Base-by-base conservation (phyloP, 2,113 vertebrate genomes). In the Parus major region DNA sequence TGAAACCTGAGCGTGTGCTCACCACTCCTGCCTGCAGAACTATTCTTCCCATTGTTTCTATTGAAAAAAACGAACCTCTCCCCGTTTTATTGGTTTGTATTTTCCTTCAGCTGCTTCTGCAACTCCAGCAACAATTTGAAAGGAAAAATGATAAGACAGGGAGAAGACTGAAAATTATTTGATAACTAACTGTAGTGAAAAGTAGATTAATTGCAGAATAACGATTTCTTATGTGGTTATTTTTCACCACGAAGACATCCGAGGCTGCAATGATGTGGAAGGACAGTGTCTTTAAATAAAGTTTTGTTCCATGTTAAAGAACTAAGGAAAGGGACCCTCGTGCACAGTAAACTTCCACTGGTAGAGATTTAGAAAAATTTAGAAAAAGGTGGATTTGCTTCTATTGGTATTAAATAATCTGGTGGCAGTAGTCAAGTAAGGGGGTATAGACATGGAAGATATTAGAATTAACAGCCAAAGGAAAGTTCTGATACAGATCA, bases 71-170 rank as follows among this genome's bases (percentile, higher is more conserved):
- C 9, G 41, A 75, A 29, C 35, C 6, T 46, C 5, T 0, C 7
- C 33, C 5, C 3, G 1, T 4, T 23, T 59, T n/a, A 3, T 20
- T 14, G 4, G 11, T 75, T 31, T 2, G 0, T 35, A 5, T 49
- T 90, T 86, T 75, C 41, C 20, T 82, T 72, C 56, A 33, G 6
- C 13, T 52, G 4, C 6, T 23, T 31, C 44, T 22, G 29, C n/a
- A 63, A 29, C 9, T 73, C 31, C 36, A 79, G 60, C 42, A 93
- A 44, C 5, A 69, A 27, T 61, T 68, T 3, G 12, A 16, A 70
- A 2, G 1, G 7, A 2, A 33, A 65, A 63, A 3, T 19, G 2
- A 15, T 42, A 23, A 63, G 52, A 52, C 7, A 19, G 50, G 19
- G n/a, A 33, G 21, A 52, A 78, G 20, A 76, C 16, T 47, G 27